Evolutionary conservation across 1,140 invertebrate genomes (phyloP).

Genomic region (Drepana arcuata): DNA sequence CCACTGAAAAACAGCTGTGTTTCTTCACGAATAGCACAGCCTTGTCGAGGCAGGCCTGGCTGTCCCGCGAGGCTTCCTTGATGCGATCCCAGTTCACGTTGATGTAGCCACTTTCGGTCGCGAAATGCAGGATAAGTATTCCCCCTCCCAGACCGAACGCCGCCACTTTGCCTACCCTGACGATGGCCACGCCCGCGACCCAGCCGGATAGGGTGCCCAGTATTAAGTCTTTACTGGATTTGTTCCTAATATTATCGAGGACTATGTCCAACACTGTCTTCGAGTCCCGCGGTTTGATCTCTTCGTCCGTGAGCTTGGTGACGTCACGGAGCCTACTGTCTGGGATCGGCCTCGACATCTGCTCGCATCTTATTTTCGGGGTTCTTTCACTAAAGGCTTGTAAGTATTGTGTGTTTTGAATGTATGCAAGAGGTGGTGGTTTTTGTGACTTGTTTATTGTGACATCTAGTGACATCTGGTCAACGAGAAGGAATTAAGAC

Average conservation of each 20-base stretch:
- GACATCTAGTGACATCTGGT: no score
- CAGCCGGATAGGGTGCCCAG: slow-evolving; percentile 40
- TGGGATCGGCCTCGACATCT: slow-evolving; percentile 43
- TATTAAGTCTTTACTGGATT: slow-evolving; percentile 28
- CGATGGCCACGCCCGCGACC: slow-evolving; percentile 45
- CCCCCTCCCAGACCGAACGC: slow-evolving; percentile 90
- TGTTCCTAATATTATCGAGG: slow-evolving; percentile 27
- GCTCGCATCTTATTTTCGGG: no score
- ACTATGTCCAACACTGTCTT: slow-evolving; percentile 27
- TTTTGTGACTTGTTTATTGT: no score
- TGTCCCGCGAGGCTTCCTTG: slow-evolving; percentile 80
- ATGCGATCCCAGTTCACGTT: slow-evolving; percentile 91
- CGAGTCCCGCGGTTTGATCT: slow-evolving; percentile 19
- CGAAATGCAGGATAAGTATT: slow-evolving; percentile 90
- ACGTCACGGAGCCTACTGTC: slow-evolving; percentile 27
- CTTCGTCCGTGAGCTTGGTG: slow-evolving; percentile 13
- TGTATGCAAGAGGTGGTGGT: no score
- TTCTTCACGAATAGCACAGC: slow-evolving; percentile 77
- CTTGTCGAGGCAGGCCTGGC: slow-evolving; percentile 82
- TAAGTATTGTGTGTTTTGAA: no score
- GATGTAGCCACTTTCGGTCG: slow-evolving; percentile 90
- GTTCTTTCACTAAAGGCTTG: no score
- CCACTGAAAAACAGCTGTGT: slow-evolving; percentile 82
- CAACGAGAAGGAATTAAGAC: no score
- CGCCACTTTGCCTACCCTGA: slow-evolving; percentile 90